phyloP scores from a whole-genome alignment of 1,140 invertebrate genomes.

The Cydia fagiglandana region DNA sequence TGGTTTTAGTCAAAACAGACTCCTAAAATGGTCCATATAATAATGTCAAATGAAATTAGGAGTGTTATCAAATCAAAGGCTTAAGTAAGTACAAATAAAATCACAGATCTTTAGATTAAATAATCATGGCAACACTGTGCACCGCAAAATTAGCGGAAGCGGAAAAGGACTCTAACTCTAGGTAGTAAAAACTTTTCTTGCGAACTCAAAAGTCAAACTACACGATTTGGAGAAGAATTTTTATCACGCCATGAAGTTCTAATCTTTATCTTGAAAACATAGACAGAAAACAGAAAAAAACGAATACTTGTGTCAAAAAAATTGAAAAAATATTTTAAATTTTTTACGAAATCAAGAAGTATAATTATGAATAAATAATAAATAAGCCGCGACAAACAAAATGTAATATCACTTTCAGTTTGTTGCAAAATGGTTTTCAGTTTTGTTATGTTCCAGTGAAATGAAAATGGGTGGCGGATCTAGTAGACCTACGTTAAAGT shows the following conservation, averaged over 20 bases:
- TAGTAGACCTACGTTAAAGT: constrained; percentile 1
- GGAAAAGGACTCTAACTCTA: no score
- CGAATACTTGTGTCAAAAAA: not conserved
- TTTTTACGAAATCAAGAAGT: not conserved
- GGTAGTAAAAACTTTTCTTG: no score
- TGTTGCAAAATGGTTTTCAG: not conserved
- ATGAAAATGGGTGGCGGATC: constrained; percentile 3
- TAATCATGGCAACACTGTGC: not conserved
- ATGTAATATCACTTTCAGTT: constrained; percentile 1
- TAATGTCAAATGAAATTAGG: no score
- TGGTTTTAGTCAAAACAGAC: no score
- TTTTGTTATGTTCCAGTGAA: not conserved
- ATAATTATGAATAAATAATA: not conserved
- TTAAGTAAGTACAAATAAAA: no score
- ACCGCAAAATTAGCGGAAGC: not conserved
- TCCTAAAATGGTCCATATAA: no score
- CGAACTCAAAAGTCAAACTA: no score
- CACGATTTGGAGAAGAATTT: no score
- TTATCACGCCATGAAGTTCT: no score
- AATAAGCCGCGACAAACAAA: not conserved
- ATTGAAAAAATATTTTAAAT: not conserved
- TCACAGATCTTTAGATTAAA: not conserved
- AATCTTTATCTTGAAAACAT: no score
- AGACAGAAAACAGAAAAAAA: not conserved
- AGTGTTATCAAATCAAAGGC: no score